These are phyloP conservation scores for Heliconius hewitsoni DNA, from an alignment of 1,140 invertebrate species.

Conservation along the genomic window DNA sequence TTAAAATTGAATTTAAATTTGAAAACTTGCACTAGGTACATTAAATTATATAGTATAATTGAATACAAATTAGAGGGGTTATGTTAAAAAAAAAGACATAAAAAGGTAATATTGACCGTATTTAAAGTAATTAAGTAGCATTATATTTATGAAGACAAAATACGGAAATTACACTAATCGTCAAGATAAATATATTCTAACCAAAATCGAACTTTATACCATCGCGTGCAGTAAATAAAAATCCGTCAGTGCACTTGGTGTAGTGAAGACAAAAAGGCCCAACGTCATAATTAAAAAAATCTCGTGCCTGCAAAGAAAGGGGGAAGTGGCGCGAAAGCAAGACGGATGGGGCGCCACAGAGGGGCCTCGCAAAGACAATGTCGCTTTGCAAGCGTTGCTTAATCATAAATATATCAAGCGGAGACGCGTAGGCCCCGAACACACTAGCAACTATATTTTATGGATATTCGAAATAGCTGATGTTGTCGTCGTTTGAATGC, in stretches of 20 bases:
- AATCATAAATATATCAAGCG: constrained; percentile 81
- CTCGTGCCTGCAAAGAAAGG: constrained; percentile 79
- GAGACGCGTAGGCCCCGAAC: constrained; percentile 54
- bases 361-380: constrained; percentile 75
- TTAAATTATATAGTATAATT: too few relatives aligned
- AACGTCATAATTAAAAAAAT: constrained; percentile 81
- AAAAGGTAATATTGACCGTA: too few relatives aligned
- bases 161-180: neutral
- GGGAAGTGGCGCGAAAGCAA: constrained; percentile 77
- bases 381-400: constrained; percentile 73
- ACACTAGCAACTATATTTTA: constrained; percentile 40
- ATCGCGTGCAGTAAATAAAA: constrained; percentile 27
- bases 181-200: neutral
- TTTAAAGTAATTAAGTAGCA: neutral
- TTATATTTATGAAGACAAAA: neutral
- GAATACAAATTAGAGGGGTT: too few relatives aligned
- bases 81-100: too few relatives aligned
- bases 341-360: constrained; percentile 76
- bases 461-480: neutral
- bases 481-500: neutral
- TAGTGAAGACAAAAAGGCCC: constrained; percentile 74
- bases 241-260: constrained; percentile 39
- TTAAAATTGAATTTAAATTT: neutral
- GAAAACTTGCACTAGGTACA: too few relatives aligned
- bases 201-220: constrained; percentile 47